A percentile compares a stretch with the other conserved stretches of the same genome.
Conservation (phyloP, 2,888 invertebrate genomes). For the Teleogryllus oceanicus region DNA sequence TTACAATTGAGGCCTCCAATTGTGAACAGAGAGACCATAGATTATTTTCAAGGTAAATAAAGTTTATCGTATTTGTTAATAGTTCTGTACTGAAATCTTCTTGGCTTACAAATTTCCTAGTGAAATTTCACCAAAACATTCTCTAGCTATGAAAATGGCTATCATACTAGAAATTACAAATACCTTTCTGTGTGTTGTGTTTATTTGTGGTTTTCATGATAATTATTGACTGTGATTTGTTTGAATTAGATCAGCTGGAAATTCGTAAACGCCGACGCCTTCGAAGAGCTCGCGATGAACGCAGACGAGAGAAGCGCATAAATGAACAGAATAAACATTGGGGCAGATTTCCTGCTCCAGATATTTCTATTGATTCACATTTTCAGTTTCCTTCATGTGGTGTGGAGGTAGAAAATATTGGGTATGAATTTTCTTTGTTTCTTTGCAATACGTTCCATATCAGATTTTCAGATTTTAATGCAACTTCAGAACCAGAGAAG, state of each 20-base stretch:
- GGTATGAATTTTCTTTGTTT: neutral
- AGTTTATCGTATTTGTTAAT: neutral
- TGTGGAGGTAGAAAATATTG: constrained; percentile 21
- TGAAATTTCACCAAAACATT: no score
- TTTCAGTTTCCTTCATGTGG: constrained; percentile 57
- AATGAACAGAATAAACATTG: constrained; percentile 66
- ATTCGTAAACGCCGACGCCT: constrained; percentile 66
- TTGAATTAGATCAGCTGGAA: constrained; percentile 64
- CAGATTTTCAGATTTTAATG: neutral
- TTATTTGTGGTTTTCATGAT: no score
- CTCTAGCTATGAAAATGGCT: no score
- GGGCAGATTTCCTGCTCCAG: constrained; percentile 60
- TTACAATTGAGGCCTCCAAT: constrained; percentile 71
- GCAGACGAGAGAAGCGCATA: constrained; percentile 72
- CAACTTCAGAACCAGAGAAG: no score
- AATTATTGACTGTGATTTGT: no score
- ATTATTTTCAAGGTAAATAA: constrained; percentile 63
- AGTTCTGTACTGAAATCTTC: no score
- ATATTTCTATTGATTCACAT: constrained; percentile 62
- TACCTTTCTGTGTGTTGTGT: no score
- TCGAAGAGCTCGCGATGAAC: constrained; percentile 72
- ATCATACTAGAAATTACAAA: no score
- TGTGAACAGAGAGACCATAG: constrained; percentile 65
- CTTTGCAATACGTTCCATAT: neutral
- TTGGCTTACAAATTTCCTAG: no score